Conservation (phyloP, 2,797 vertebrate species). For the Gila robusta region DNA sequence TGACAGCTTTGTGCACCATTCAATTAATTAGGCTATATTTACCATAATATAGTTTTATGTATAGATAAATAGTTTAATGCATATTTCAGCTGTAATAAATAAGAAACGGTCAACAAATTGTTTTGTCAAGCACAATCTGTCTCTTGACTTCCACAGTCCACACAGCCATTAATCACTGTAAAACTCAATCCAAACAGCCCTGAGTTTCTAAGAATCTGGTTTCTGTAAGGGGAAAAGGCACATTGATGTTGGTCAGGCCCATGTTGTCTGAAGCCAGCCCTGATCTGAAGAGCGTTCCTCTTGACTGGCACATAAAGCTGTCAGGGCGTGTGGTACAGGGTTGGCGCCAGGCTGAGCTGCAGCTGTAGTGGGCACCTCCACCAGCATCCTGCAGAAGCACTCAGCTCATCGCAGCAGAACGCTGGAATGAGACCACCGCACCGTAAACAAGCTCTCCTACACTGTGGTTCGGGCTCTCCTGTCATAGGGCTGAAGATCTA, state of each 20-base stretch:
- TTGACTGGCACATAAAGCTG: conserved; percentile 64
- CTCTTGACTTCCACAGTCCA: conserved; percentile 19
- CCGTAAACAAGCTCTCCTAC: conserved; percentile 59
- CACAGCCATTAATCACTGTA: conserved; percentile 53
- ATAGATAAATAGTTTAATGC: background rate
- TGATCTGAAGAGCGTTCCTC: conserved; percentile 53
- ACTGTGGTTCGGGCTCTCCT: conserved; percentile 48
- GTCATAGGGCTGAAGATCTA: conserved; percentile 61
- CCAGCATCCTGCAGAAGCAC: conserved; percentile 51
- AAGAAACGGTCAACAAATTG: background rate
- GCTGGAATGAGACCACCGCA: conserved; percentile 53
- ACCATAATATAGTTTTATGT: background rate
- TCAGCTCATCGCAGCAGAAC: conserved; percentile 14
- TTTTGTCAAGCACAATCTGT: background rate
- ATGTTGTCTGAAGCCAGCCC: conserved; percentile 45
- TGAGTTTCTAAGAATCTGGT: conserved; percentile 56
- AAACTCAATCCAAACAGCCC: conserved; percentile 41
- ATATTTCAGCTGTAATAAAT: background rate
- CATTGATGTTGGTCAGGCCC: conserved; percentile 69
- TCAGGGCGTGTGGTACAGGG: conserved; percentile 57
- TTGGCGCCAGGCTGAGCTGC: conserved; percentile 53
- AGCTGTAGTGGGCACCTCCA: conserved; percentile 46
- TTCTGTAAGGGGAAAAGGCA: conserved; percentile 64
- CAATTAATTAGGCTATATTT: background rate
- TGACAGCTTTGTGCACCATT: background rate